Percentiles rank a stretch among this genome's conserved stretches.
These are phyloP conservation scores for Caiman crocodilus DNA, from an alignment of 2,797 vertebrate genomes.

Conservation along the genomic window DNA sequence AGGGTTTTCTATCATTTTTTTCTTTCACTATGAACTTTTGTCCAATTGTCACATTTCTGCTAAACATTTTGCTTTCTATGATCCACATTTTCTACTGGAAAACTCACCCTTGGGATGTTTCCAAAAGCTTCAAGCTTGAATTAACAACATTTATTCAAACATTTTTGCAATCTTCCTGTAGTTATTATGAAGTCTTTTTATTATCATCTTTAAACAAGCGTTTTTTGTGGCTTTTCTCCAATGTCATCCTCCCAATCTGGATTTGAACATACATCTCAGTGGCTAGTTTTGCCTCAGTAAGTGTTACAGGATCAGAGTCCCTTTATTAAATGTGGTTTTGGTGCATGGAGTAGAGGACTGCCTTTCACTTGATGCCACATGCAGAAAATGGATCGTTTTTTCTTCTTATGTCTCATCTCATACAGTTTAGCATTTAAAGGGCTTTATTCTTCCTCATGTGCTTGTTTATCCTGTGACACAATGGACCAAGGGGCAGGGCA, in stretches of 20 bases:
- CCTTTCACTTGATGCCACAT: neutral
- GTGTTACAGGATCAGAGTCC: neutral
- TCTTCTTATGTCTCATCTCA: neutral
- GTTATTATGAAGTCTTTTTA: neutral
- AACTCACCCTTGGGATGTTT: no score
- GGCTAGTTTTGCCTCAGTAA: neutral
- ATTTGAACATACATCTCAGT: neutral
- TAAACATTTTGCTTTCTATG: neutral
- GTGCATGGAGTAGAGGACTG: neutral
- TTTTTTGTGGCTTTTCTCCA: neutral
- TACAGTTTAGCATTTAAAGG: neutral
- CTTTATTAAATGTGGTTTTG: neutral
- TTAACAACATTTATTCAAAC: no score
- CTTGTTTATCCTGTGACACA: constrained; percentile 32
- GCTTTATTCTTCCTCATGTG: neutral
- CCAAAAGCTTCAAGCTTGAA: no score
- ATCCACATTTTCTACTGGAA: no score
- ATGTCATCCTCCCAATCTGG: neutral
- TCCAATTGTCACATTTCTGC: no score
- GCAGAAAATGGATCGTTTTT: neutral
- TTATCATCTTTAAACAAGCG: neutral
- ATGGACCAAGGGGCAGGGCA: neutral
- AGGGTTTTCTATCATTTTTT: no score
- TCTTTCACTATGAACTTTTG: no score
- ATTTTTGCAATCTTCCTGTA: neutral